Conservation (phyloP, 2,113 vertebrate species). For the Aptenodytes patagonicus region DNA sequence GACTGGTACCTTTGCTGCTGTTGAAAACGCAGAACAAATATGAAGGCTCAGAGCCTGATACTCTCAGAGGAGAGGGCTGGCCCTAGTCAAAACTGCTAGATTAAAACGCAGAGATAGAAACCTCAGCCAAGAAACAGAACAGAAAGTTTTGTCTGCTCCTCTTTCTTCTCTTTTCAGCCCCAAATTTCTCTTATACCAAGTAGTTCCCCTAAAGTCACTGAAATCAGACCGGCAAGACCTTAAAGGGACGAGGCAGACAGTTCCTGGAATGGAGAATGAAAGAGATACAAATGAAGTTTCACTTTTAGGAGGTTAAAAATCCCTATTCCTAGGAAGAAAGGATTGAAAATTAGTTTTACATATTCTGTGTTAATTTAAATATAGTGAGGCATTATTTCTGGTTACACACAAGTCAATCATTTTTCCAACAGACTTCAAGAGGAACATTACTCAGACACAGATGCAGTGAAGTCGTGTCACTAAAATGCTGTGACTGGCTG, state of each 20-base stretch:
- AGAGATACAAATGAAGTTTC: background rate
- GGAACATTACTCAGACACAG: background rate
- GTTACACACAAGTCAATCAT: background rate
- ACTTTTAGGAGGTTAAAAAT: background rate
- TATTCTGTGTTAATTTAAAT: background rate
- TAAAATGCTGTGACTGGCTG: background rate
- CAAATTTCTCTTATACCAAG: background rate
- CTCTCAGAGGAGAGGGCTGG: background rate
- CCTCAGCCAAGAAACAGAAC: background rate
- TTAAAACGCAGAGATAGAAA: background rate
- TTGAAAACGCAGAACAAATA: constrained; percentile 1
- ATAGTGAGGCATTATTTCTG: background rate
- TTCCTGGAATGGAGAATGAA: background rate
- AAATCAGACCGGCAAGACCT: background rate
- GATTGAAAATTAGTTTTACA: background rate
- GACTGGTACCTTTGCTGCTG: background rate
- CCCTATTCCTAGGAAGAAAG: background rate
- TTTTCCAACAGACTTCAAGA: background rate
- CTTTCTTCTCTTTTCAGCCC: background rate
- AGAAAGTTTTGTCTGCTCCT: background rate
- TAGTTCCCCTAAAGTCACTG: background rate
- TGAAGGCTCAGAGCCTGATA: background rate
- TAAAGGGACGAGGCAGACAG: background rate
- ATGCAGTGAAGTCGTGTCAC: background rate
- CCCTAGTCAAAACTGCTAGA: background rate